Evolutionary conservation across 2,113 vertebrate species (phyloP).

Genomic region (Nyctibius bracteatus): DNA sequence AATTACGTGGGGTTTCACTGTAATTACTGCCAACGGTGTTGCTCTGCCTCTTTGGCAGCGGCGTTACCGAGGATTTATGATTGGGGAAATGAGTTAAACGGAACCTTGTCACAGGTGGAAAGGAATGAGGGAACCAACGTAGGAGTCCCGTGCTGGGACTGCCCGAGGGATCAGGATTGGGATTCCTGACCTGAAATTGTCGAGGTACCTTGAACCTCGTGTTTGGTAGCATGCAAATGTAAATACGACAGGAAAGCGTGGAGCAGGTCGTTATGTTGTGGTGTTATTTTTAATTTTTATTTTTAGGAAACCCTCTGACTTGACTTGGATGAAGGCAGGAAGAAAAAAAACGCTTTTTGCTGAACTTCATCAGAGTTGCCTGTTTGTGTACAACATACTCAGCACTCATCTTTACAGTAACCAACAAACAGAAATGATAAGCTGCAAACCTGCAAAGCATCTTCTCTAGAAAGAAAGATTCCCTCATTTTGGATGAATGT

Average conservation of each 20-base stretch:
- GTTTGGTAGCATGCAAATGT: not conserved
- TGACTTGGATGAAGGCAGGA: not conserved
- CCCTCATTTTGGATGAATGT: not conserved
- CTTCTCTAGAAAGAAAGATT: not conserved
- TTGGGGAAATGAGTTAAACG: fast-evolving
- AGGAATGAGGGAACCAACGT: not conserved
- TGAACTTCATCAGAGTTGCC: not conserved
- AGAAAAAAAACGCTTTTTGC: not conserved
- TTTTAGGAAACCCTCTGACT: conserved; percentile 1
- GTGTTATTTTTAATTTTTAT: not conserved
- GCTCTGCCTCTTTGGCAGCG: not conserved
- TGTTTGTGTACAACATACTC: fast-evolving
- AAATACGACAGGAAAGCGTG: not conserved
- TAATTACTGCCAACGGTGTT: fast-evolving
- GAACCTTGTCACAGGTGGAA: not conserved
- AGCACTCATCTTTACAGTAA: not conserved
- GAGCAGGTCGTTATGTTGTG: not conserved
- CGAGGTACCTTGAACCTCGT: not conserved
- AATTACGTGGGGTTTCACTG: fast-evolving
- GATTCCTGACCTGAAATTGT: not conserved
- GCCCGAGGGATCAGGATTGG: not conserved
- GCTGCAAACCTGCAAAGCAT: not conserved
- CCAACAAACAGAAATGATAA: not conserved
- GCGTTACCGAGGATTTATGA: fast-evolving
- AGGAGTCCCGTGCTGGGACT: not conserved